Evolutionary conservation across 2,888 invertebrate species (phyloP).

Genomic region (Pyrochroa serraticornis): DNA sequence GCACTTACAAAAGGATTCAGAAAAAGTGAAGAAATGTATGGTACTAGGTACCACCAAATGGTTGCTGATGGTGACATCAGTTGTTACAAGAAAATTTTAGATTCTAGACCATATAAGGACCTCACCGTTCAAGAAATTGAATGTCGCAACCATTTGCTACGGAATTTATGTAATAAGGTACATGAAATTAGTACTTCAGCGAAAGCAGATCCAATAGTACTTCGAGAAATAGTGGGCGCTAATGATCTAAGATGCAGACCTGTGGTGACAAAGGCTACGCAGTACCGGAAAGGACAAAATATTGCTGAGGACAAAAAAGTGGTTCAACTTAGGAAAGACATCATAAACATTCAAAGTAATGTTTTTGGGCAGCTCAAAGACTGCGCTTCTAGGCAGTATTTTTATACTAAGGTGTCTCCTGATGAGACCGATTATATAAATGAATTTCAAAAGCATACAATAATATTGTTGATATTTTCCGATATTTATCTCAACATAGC

Average conservation of each 20-base stretch:
- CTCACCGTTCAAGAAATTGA: slow-evolving; percentile 10
- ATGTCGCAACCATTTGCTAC: slow-evolving; percentile 7
- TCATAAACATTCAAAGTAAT: not conserved
- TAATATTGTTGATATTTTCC: too few species aligned
- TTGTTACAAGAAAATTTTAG: slow-evolving; percentile 9
- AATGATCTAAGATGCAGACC: not conserved
- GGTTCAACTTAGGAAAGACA: too few species aligned
- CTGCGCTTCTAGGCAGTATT: too few species aligned
- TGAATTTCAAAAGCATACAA: too few species aligned
- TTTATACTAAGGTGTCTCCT: too few species aligned
- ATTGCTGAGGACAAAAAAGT: too few species aligned
- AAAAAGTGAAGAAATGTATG: slow-evolving; percentile 1
- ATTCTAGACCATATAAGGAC: slow-evolving; percentile 5
- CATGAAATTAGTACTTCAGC: too few species aligned
- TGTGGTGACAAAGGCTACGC: not conserved
- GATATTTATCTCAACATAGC: not conserved
- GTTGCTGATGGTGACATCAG: slow-evolving; percentile 13
- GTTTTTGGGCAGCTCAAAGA: slow-evolving; percentile 2
- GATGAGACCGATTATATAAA: too few species aligned
- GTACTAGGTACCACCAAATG: slow-evolving; percentile 1
- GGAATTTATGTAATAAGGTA: too few species aligned
- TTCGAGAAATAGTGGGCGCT: not conserved
- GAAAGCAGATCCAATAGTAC: too few species aligned
- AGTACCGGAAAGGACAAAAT: too few species aligned
- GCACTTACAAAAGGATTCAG: slow-evolving; percentile 7